Conservation (phyloP, 2,888 invertebrate genomes). For the Chymomyza procnemis region DNA sequence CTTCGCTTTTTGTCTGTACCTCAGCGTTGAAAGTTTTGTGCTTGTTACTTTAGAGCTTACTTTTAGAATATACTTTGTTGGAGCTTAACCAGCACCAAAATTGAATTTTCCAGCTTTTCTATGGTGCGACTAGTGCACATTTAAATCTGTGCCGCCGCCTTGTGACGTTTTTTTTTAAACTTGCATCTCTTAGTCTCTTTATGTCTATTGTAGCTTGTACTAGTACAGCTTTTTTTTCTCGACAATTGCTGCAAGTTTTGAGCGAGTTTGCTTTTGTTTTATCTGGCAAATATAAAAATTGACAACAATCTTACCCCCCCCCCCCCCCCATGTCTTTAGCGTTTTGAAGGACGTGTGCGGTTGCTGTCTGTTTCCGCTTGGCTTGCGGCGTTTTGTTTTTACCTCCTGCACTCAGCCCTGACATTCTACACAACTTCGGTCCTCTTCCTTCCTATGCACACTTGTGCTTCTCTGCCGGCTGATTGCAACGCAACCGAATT, state of each 20-base stretch:
- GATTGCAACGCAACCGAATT: constrained; percentile 68
- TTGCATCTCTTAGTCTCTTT: background rate
- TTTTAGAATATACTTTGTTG: constrained; percentile 65
- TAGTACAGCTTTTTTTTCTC: background rate
- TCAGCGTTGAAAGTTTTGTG: constrained; percentile 21
- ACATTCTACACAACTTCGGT: background rate
- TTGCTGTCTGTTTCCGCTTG: constrained; percentile 53
- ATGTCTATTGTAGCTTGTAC: too few relatives aligned
- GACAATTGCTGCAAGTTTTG: background rate
- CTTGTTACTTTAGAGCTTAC: constrained; percentile 68
- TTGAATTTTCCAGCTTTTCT: constrained; percentile 51
- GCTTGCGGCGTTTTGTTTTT: constrained; percentile 61
- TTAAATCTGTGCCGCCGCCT: background rate
- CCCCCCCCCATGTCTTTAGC: background rate
- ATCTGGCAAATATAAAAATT: background rate
- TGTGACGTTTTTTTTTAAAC: background rate
- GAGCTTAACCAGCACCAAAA: constrained; percentile 51
- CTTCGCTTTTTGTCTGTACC: background rate
- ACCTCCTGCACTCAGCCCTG: background rate
- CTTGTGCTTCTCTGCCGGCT: constrained; percentile 23
- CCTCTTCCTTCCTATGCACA: constrained; percentile 28
- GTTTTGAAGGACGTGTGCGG: background rate
- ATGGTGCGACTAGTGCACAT: background rate
- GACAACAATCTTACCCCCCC: background rate
- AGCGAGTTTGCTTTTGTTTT: background rate